Conservation (phyloP, 2,888 invertebrate species). For the Oscheius myriophilus region DNA sequence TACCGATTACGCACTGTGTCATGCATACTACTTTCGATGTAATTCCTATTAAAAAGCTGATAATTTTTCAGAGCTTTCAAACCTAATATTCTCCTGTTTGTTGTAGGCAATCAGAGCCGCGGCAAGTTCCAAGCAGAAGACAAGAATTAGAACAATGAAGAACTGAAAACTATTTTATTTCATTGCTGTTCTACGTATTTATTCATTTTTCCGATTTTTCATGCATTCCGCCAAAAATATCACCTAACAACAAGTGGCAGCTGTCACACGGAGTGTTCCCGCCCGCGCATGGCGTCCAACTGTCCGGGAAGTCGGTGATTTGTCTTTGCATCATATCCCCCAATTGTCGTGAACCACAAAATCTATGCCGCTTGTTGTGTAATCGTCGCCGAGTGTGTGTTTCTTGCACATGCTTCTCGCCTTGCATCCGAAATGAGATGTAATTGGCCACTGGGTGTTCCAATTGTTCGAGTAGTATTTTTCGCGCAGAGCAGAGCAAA, state of each 20-base stretch:
- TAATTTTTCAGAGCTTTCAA: conserved; percentile 40
- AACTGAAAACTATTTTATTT: conserved; percentile 76
- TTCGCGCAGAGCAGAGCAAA: too few relatives aligned
- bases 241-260: neutral
- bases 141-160: conserved; percentile 81
- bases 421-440: too few relatives aligned
- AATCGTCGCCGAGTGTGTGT: neutral
- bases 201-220: neutral
- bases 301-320: too few relatives aligned
- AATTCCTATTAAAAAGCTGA: too few relatives aligned
- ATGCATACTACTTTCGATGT: conserved; percentile 78
- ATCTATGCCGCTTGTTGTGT: neutral
- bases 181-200: neutral
- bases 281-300: too few relatives aligned
- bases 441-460: too few relatives aligned
- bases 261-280: neutral
- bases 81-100: conserved; percentile 74
- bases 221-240: too few relatives aligned
- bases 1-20: conserved; percentile 79
- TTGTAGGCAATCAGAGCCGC: conserved; percentile 83
- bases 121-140: conserved; percentile 83
- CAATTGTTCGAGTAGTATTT: too few relatives aligned
- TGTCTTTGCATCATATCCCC: too few relatives aligned
- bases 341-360: too few relatives aligned
- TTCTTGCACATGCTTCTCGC: neutral